Evolutionary conservation across 2,888 invertebrate species (phyloP), one percentile per base, ranked within the genome.

Genomic region (Drymonia ruficornis): DNA sequence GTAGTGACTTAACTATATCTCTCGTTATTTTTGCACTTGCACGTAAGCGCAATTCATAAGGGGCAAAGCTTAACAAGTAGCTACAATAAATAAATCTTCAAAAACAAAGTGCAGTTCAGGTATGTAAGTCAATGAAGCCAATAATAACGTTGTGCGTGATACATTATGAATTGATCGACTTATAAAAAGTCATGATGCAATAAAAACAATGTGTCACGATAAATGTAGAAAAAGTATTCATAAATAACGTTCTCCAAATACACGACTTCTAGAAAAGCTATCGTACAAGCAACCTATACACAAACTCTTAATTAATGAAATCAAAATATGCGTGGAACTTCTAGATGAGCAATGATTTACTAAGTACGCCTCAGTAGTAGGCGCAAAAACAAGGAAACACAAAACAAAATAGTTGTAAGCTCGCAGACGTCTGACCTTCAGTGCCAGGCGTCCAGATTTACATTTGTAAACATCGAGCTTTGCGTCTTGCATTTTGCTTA

Each of bases 161-260:
- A 40, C 40, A 16, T 40, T 12, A 40, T 16, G 40, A 40, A 15
- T 9, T 2, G 1, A 16, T 38, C 16, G 11, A 9, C 16, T 9
- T 40, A 16, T 40, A 12, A 15, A 40, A 40, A 40, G 40, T 9
- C 15, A 16, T 40, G 40, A 40, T 40, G 40, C 50, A 58, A 36
- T 36, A 13, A 36, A 34, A 36, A 36, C 6, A 13, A 67, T 64
- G 65, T 53, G 49, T 67, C 68, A 58, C 56, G 38, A 57, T 57
- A 56, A 52, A 16, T 40, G 52, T 52, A 34, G 15, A 50, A 51
- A 46, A 13, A 31, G 8, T 36, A 5, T 5, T 36, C 13, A 36
- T 31, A 36, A 31, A 31, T 13, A 36, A n/a, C n/a, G 36, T n/a
- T 36, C 3, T n/a, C 4, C 36, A 13, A 36, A n/a, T 11, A 31